Base-by-base conservation (phyloP, 2,888 invertebrate genomes). In the Danaus chrysippus region DNA sequence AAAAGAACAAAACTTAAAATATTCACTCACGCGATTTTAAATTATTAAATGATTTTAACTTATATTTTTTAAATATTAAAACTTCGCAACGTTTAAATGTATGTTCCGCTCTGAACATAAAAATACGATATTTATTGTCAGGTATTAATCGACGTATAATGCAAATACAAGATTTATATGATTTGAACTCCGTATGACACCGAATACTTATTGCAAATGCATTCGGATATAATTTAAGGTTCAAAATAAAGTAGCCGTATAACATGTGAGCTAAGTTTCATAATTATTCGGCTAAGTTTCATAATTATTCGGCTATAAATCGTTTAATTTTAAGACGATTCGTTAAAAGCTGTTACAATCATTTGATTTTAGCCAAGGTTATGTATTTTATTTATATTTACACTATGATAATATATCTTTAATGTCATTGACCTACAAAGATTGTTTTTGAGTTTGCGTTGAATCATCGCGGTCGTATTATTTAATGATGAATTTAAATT, bases 341-440 rank as follows among this genome's bases (percentile, higher is more conserved):
- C 23, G 23, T 34, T 34, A 34, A 34, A 34, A 34, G 23, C n/a
- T 43, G 12, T 46, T 9, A n/a, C 12, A 46, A 15, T 46, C 5
- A 10, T 49, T 1, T 17, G 11, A 15, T 17, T 11, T 10, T 3
- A 11, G 1, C 17, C 17, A 17, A 49, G 49, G 49, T 49, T 49
- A 10, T 10, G 17, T 10, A 1, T 46, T 49, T 13, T 13, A 17
- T 17, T 49, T 49, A 10, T 17, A 1, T 49, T 8, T 17, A 17
- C 49, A n/a, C 3, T 1, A 17, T 49, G 15, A n/a, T 49, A n/a
- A 17, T 17, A 17, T 17, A 49, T 49, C 17, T 49, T 17, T 15
- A 49, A 49, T 49, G 49, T 49, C 11, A 49, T 49, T 49, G 49
- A 49, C 49, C 49, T 11, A 49, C 49, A 49, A 49, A 49, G 15